Base-by-base conservation (phyloP, 2,888 invertebrate genomes). In the Spicauda simplicius region DNA sequence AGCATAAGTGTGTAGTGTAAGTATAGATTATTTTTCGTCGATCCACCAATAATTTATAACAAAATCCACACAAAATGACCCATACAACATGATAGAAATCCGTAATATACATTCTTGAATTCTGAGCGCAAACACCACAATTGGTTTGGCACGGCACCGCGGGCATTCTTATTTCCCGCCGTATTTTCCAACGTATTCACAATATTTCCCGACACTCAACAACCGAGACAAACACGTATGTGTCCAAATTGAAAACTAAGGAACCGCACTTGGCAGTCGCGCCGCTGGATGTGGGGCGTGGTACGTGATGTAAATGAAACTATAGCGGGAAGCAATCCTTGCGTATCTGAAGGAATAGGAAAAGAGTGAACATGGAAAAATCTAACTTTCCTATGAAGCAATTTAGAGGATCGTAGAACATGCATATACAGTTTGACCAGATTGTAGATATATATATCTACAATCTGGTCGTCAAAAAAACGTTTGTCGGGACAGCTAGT, bases 161-260 rank as follows among this genome's bases (percentile, higher is more conserved):
- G 53, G 33, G 54, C 62, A 33, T 65, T 20, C 41, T 19, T 65
- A 54, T 59, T 64, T 65, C 59, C 30, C 30, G 30, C 52, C 58
- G 54, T 45, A 54, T 65, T 65, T 48, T 59, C 59, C 58, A 50
- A 55, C 66, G 33, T 55, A 60, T 55, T 54, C 60, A 60, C 48
- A 60, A 60, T 66, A 60, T 66, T 60, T 60, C 48, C 60, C 30
- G 41, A 33, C 54, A 60, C 66, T 60, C 66, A 55, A 59, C 53
- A 54, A 37, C 48, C 33, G 53, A 48, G 60, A 66, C 54, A 60
- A 64, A 66, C 66, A 66, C 48, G 66, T 60, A 55, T 66, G 59
- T 20, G 55, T 33, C 55, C 60, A 66, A 66, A 66, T 66, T 60
- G 66, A 66, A 66, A 66, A 60, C 66, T 66, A 60, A 60, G 66